Conservation (phyloP, 1,140 invertebrate genomes). For the Drosophila elegans region DNA sequence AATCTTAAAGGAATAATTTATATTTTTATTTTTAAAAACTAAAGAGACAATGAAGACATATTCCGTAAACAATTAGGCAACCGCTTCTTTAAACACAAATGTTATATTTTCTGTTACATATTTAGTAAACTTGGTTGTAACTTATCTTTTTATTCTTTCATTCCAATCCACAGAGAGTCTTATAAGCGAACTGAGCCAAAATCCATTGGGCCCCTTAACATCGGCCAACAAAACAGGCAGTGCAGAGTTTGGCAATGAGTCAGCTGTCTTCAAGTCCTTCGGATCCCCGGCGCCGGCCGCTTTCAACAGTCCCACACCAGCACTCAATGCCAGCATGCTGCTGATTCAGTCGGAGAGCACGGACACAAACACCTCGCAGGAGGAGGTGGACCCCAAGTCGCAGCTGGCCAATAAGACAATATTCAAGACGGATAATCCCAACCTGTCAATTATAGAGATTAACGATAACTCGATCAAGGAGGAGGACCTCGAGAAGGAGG, state of each 20-base stretch:
- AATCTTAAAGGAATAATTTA: slow-evolving; percentile 8
- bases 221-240: slow-evolving; percentile 27
- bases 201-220: slow-evolving; percentile 23
- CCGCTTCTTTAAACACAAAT: not conserved
- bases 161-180: slow-evolving; percentile 58
- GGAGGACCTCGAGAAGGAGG: slow-evolving; percentile 72
- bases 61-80: not conserved
- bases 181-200: slow-evolving; percentile 56
- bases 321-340: slow-evolving; percentile 71
- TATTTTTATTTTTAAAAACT: not conserved
- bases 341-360: slow-evolving; percentile 77
- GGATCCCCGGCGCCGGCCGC: slow-evolving; percentile 10
- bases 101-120: not conserved
- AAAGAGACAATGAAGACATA: too few species aligned
- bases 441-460: slow-evolving; percentile 85
- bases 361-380: slow-evolving; percentile 79
- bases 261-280: slow-evolving; percentile 16
- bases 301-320: slow-evolving; percentile 21
- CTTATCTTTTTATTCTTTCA: not conserved
- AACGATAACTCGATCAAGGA: slow-evolving; percentile 81
- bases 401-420: slow-evolving; percentile 84
- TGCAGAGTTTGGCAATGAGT: slow-evolving; percentile 28
- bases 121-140: not conserved
- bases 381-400: slow-evolving; percentile 83
- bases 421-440: slow-evolving; percentile 83